phyloP scores from a whole-genome alignment of 2,797 vertebrate genomes.

The Cryptoblepharus egeriae region DNA sequence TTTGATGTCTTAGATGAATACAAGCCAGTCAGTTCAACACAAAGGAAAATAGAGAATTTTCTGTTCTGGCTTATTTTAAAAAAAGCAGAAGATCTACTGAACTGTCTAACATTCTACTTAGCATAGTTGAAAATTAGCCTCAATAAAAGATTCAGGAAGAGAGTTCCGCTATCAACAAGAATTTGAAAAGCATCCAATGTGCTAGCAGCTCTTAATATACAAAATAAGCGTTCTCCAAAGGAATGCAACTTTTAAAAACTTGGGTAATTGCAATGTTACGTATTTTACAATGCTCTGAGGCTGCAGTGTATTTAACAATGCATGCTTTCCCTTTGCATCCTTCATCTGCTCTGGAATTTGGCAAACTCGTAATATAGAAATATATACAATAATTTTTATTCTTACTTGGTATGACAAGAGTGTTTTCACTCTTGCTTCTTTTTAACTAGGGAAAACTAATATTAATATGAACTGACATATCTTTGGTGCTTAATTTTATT shows the following conservation, averaged over 20 bases:
- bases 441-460: background rate
- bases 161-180: background rate
- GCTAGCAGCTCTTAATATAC: background rate
- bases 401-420: background rate
- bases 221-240: background rate
- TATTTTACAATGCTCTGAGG: background rate
- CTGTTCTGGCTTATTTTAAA: background rate
- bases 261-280: background rate
- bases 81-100: background rate
- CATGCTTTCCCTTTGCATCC: background rate
- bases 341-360: background rate
- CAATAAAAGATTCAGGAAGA: background rate
- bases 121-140: background rate
- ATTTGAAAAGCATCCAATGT: background rate
- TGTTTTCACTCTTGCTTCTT: background rate
- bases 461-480: too few species aligned
- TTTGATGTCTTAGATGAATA: slow-evolving; percentile 2
- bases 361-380: background rate
- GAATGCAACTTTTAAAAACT: background rate
- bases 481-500: too few species aligned
- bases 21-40: background rate
- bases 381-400: background rate
- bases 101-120: background rate
- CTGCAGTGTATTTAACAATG: background rate
- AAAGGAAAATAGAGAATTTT: background rate